Evolutionary conservation across 2,888 invertebrate genomes (phyloP), one percentile per base, ranked within the genome.

Genomic region (Terebella lapidaria): DNA sequence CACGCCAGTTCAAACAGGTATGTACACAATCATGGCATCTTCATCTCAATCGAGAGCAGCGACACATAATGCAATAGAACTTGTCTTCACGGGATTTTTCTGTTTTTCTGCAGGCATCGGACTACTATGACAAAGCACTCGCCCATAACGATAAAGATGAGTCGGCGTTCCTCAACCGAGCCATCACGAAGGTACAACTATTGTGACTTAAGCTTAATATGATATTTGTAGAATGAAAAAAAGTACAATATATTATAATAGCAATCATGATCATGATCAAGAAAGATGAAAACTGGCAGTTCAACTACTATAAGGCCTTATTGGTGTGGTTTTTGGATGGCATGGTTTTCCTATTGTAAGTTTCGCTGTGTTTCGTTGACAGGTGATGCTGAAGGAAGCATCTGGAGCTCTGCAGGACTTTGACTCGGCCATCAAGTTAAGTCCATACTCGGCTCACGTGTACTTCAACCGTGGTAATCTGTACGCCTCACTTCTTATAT

Each of bases 401-500:
- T 56, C 67, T 46, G 78, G 78, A 15, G 80, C 80, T 0, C 65
- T 79, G 61, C 67, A 58, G 27, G 80, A 80, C 67, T 78, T 80
- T 63, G 67, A 71, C 20, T 57, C 60, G 24, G 78, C 80, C 26
- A 71, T 75, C 54, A 67, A 70, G 47, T 64, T 79, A 56, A 75
- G 77, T 57, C 79, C 80, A 0, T 68, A 73, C 65, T 76, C 77
- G 0, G 77, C 78, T 4, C 78, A 79, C 64, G 74, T 78, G 63
- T 80, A 77, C 68, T 76, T 79, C 63, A 80, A 80, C 70, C 63
- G 80, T 58, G 80, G 72, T 18, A 79, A 79, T 54, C 70, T 80
- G 46, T 76, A 74, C 61, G 69, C 72, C 24, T 75, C 77, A n/a
- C 66, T 76, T 59, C 71, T 72, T 18, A 67, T 73, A 63, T 76